Percentiles rank a stretch among this genome's conserved stretches.
These are phyloP conservation scores for Notodonta ziczac DNA, from an alignment of 2,888 invertebrate species.

Conservation along the genomic window DNA sequence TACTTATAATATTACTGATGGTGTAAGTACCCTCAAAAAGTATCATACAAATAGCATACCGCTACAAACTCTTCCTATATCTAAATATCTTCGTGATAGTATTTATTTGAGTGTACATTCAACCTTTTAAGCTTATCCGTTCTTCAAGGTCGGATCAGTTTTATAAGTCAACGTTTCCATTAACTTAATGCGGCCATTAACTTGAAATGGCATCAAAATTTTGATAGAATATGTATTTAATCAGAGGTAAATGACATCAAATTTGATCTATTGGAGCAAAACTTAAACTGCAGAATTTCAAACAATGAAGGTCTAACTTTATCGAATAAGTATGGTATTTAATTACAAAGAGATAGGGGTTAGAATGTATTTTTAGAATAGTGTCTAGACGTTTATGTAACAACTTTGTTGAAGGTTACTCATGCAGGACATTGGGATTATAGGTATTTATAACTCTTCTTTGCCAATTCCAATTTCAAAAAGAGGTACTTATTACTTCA, in stretches of 20 bases:
- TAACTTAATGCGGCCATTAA: conserved; percentile 31
- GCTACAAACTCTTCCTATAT: no score
- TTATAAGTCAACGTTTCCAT: conserved; percentile 28
- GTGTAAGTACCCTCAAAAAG: no score
- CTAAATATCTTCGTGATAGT: no score
- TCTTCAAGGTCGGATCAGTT: conserved; percentile 19
- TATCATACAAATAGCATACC: no score
- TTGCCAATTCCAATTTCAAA: no score
- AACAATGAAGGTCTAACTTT: neutral
- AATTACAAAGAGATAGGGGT: neutral
- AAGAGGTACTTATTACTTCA: no score
- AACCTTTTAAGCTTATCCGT: conserved; percentile 1
- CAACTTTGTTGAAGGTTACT: no score
- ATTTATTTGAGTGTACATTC: neutral
- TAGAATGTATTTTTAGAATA: neutral
- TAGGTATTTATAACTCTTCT: no score
- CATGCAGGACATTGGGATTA: no score
- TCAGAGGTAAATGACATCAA: neutral
- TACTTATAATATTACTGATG: no score
- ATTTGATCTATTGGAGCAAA: neutral
- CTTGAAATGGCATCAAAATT: conserved; percentile 31
- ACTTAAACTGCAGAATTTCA: conserved; percentile 1
- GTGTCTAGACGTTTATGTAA: neutral
- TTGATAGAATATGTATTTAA: conserved; percentile 22
- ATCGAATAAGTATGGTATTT: neutral